A percentile compares a stretch with the other conserved stretches of the same genome.
Evolutionary conservation across 2,888 invertebrate genomes (phyloP).

Genomic region (Drosophila vallismaia): DNA sequence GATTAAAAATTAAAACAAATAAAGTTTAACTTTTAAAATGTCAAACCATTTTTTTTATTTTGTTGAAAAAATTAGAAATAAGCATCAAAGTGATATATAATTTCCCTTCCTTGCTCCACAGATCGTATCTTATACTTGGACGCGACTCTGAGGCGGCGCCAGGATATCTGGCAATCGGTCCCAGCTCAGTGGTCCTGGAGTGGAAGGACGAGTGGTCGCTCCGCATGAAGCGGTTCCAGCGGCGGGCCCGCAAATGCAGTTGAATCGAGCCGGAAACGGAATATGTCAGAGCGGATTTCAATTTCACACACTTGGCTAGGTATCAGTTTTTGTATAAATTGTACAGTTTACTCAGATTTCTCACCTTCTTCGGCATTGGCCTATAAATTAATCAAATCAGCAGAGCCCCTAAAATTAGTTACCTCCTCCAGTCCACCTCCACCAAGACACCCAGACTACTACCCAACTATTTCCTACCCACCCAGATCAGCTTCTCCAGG

Average conservation of each 20-base stretch:
- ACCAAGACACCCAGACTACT: too few relatives aligned
- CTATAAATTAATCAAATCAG: slow-evolving; percentile 66
- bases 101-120: slow-evolving; percentile 20
- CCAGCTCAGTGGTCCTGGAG: slow-evolving; percentile 82
- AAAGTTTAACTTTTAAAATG: too few relatives aligned
- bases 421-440: background rate
- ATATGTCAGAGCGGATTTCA: slow-evolving; percentile 83
- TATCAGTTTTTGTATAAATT: slow-evolving; percentile 84
- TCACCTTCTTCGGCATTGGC: slow-evolving; percentile 83
- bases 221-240: slow-evolving; percentile 83
- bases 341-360: slow-evolving; percentile 84
- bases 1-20: too few relatives aligned
- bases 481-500: slow-evolving; percentile 7
- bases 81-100: too few relatives aligned
- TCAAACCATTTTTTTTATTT: too few relatives aligned
- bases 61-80: too few relatives aligned
- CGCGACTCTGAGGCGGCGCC: slow-evolving; percentile 82
- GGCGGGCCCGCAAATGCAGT: slow-evolving; percentile 83
- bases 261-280: slow-evolving; percentile 84
- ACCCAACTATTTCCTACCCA: too few relatives aligned
- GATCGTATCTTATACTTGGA: slow-evolving; percentile 82
- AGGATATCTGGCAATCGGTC: slow-evolving; percentile 82
- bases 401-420: slow-evolving; percentile 7
- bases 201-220: slow-evolving; percentile 83
- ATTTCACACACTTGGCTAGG: slow-evolving; percentile 83